phyloP scores from a whole-genome alignment of 2,888 invertebrate genomes.

The Morinoia aosen region DNA sequence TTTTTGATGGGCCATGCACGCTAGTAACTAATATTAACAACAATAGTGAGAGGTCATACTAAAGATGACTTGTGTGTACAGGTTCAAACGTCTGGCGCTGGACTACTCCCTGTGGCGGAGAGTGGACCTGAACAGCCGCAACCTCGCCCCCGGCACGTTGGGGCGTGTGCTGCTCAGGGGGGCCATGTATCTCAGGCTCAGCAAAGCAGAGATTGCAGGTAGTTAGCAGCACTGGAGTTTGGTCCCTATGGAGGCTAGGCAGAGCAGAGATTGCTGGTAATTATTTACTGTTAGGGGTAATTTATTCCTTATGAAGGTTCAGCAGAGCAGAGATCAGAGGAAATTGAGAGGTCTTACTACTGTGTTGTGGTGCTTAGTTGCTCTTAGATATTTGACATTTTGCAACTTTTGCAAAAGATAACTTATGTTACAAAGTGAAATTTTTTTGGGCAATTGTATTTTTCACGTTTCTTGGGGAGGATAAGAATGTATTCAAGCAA shows the following conservation, averaged over 20 bases:
- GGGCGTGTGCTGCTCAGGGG: slow-evolving; percentile 84
- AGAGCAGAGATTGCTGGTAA: background rate
- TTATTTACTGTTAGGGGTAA: background rate
- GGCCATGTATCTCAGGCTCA: slow-evolving; percentile 82
- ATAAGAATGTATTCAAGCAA: too few relatives aligned
- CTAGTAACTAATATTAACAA: too few relatives aligned
- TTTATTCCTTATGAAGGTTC: background rate
- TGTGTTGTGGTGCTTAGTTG: background rate
- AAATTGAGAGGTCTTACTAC: background rate
- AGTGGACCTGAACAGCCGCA: slow-evolving; percentile 81
- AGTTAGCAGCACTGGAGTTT: background rate
- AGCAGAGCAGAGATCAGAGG: background rate
- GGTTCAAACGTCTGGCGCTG: slow-evolving; percentile 84
- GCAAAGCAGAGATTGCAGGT: slow-evolving; percentile 77
- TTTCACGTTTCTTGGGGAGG: too few relatives aligned
- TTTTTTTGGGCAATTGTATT: too few relatives aligned
- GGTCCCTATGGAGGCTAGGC: slow-evolving; percentile 73
- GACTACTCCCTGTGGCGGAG: slow-evolving; percentile 91
- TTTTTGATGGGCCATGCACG: too few relatives aligned
- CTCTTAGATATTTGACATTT: too few relatives aligned
- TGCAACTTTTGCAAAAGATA: too few relatives aligned
- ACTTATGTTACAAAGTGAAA: too few relatives aligned
- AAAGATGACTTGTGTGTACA: slow-evolving; percentile 68
- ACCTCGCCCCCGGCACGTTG: slow-evolving; percentile 79
- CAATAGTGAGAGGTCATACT: too few relatives aligned